Percentiles rank a stretch among this genome's conserved stretches.
phyloP scores from a whole-genome alignment of 1,140 invertebrate genomes.

The Chironomus striatipennis region DNA sequence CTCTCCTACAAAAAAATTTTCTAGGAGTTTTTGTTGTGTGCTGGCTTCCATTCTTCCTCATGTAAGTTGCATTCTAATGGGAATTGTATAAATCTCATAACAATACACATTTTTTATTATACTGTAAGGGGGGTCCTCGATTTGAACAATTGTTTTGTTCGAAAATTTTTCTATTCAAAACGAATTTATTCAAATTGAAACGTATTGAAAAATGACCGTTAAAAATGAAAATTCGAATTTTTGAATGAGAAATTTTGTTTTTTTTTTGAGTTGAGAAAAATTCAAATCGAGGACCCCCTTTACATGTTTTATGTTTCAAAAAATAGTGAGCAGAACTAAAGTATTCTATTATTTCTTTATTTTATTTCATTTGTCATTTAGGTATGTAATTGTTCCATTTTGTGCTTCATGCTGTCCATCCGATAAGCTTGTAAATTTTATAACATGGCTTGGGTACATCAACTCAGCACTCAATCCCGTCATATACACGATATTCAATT shows the following conservation, averaged over 20 bases:
- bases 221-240: too few species aligned
- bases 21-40: constrained; percentile 85
- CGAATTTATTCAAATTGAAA: too few species aligned
- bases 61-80: constrained; percentile 37
- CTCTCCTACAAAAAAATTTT: background rate
- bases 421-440: constrained; percentile 72
- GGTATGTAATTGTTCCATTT: constrained; percentile 82
- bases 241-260: too few species aligned
- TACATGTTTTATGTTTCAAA: background rate
- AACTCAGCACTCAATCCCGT: constrained; percentile 96
- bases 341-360: background rate
- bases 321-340: background rate
- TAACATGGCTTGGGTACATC: constrained; percentile 95
- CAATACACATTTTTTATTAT: too few species aligned
- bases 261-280: too few species aligned
- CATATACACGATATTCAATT: constrained; percentile 96
- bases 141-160: too few species aligned
- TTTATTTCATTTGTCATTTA: background rate
- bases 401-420: constrained; percentile 71
- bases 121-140: too few species aligned
- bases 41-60: constrained; percentile 94
- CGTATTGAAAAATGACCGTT: too few species aligned
- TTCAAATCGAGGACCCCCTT: too few species aligned
- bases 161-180: too few species aligned
- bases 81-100: too few species aligned